These are phyloP conservation scores for Pygoscelis antarcticus DNA, from an alignment of 2,113 vertebrate species.

Conservation along the genomic window DNA sequence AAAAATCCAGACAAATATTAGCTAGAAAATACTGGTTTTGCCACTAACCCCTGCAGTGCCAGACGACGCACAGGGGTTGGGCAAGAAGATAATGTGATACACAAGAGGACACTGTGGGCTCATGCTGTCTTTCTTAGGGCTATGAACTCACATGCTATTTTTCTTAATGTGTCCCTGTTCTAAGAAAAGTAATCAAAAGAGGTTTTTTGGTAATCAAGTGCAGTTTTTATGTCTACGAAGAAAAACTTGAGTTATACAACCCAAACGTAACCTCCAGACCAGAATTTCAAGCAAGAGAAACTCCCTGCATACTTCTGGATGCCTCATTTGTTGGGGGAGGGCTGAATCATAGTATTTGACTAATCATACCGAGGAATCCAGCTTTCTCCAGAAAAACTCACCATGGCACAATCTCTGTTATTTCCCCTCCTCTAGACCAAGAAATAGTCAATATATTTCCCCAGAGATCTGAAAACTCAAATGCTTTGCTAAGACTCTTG, in stretches of 20 bases:
- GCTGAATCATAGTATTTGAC: background rate
- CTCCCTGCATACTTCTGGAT: background rate
- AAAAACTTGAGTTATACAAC: background rate
- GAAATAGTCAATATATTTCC: background rate
- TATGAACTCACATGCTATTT: fast-evolving
- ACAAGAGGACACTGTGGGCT: background rate
- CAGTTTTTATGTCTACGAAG: fast-evolving
- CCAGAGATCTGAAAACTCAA: background rate
- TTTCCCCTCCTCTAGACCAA: background rate
- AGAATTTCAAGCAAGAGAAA: background rate
- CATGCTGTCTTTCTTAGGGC: background rate
- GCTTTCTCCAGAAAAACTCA: background rate
- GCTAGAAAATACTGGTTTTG: background rate
- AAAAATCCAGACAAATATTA: background rate
- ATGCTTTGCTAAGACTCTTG: background rate
- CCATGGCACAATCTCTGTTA: background rate
- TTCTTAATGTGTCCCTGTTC: background rate
- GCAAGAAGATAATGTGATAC: background rate
- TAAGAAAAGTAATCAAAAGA: background rate
- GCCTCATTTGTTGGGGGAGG: background rate
- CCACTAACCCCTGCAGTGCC: background rate
- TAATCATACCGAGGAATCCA: background rate
- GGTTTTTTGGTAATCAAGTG: background rate
- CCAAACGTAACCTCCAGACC: background rate
- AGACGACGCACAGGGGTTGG: too few relatives aligned